Base-by-base conservation (phyloP, 1,140 invertebrate genomes). In the Centruroides sculpturatus region DNA sequence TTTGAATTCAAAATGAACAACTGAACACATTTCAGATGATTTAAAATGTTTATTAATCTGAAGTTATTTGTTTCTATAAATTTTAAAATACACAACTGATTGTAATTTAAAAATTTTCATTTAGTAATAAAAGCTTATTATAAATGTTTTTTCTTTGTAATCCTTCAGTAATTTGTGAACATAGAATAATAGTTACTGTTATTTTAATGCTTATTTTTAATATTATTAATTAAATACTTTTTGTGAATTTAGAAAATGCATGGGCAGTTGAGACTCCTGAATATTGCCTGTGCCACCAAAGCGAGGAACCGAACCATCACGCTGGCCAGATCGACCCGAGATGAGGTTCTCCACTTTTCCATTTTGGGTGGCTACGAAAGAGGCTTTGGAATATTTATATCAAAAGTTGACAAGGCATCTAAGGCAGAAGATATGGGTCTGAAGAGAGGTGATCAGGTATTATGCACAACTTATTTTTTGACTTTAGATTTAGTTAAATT, bases 341-440 rank as follows among this genome's bases (percentile, higher is more conserved):
- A 76, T 47, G 93, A 98, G 73, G 82, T 89, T 9, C 77, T 99
- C 0, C 88, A 92, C 70, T 98, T 99, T 71, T 85, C 85, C 66
- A 89, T 98, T 66, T 77, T 92, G 49, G 92, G 93, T n/a, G 93
- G 93, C 47, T 90, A 86, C 73, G 92, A 97, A 70, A 79, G 83
- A 64, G 84, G 84, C 55, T 90, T 86, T 73, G 92, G 92, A 12
- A 93, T 99, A 60, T 99, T 97, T 77, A 87, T 99, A 60, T 86
- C 89, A 10, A 90, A 93, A 77, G 83, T 97, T 23, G 92, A 96
- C 68, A 86, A 86, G 65, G 83, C 83, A 59, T 93, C 92, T 3
- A 94, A 94, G 75, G 92, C 93, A 9, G 89, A 94, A 74, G 89
- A 96, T 70, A 87, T 92, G n/a, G 95, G 96, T 1, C 76, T 99